Evolutionary conservation across 2,888 invertebrate genomes (phyloP).

Genomic region (Microplitis manilae): DNA sequence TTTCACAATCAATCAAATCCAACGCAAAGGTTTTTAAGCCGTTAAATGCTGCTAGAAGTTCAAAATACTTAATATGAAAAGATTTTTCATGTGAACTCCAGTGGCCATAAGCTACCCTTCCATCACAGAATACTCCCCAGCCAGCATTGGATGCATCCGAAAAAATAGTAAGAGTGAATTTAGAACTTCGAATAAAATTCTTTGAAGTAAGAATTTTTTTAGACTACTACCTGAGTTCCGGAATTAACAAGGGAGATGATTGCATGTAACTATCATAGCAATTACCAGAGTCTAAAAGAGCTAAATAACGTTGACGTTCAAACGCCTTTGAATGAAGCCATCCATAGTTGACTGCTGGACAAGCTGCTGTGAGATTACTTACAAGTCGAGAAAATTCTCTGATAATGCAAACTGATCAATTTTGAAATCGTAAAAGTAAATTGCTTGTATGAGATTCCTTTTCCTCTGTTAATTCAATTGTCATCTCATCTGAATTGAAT

Average conservation of each 20-base stretch:
- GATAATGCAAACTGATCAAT: slow-evolving; percentile 41
- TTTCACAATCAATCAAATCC: too few relatives aligned
- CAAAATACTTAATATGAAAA: slow-evolving; percentile 38
- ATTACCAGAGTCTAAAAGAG: background rate
- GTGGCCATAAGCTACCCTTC: background rate
- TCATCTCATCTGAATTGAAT: slow-evolving; percentile 32
- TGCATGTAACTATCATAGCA: background rate
- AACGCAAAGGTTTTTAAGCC: too few relatives aligned
- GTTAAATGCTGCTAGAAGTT: slow-evolving; percentile 23
- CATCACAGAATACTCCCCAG: slow-evolving; percentile 15
- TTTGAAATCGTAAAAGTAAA: too few relatives aligned
- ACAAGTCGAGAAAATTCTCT: slow-evolving; percentile 43
- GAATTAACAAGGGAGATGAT: too few relatives aligned
- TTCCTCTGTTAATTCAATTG: slow-evolving; percentile 23
- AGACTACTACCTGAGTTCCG: too few relatives aligned
- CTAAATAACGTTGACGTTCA: slow-evolving; percentile 44
- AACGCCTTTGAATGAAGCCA: slow-evolving; percentile 41
- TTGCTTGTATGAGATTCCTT: too few relatives aligned
- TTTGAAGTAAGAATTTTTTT: too few relatives aligned
- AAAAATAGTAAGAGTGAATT: background rate
- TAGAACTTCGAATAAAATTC: too few relatives aligned
- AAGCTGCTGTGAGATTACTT: too few relatives aligned
- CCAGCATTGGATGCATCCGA: slow-evolving; percentile 17
- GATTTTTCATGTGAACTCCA: slow-evolving; percentile 34
- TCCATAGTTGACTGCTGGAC: slow-evolving; percentile 9